Evolutionary conservation across 2,113 vertebrate species (phyloP), one percentile per base, ranked within the genome.

Genomic region (Brienomyrus longianalis): DNA sequence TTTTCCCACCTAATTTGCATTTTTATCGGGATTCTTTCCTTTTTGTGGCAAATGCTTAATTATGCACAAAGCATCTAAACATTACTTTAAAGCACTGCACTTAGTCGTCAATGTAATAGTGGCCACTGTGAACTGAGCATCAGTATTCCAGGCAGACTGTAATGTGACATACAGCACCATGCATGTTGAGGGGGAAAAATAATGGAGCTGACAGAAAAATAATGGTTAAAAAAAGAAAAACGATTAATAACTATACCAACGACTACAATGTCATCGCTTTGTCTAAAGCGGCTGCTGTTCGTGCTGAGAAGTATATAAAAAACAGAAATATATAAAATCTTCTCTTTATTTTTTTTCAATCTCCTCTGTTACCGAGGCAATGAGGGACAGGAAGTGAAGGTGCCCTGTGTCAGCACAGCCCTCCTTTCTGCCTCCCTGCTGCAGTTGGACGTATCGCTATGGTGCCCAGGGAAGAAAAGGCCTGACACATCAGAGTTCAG

Each of bases 401-500:
- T 47, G 21, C 43, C 83, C 45, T 21, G 83, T 84, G 83, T 84
- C 83, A 84, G 83, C 83, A 84, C 6, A 23, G 39, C 6, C 43
- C 83, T 47, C 39, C 83, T 84, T 48, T 84, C 45, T 43, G 43
- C 83, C 83, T 47, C 83, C 11, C 45, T 48, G 45, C 83, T 84
- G 83, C 43, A 84, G 17, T 84, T 84, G 83, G 83, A 84, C 43
- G 83, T 48, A 84, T 84, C 7, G 39, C 35, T 45, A 21, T 48
- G 45, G 83, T 48, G 45, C 21, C 8, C 43, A 47, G 39, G 45
- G 83, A 48, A 84, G 45, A 84, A 45, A 47, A 45, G 23, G 83
- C 83, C 83, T 84, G 83, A 84, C 83, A 84, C 83, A 84, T 84
- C 83, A 84, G 83, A 84, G 83, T 84, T 21, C 39, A 84, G 83